Conservation (phyloP, 2,888 invertebrate genomes). For the Eupithecia dodoneata region DNA sequence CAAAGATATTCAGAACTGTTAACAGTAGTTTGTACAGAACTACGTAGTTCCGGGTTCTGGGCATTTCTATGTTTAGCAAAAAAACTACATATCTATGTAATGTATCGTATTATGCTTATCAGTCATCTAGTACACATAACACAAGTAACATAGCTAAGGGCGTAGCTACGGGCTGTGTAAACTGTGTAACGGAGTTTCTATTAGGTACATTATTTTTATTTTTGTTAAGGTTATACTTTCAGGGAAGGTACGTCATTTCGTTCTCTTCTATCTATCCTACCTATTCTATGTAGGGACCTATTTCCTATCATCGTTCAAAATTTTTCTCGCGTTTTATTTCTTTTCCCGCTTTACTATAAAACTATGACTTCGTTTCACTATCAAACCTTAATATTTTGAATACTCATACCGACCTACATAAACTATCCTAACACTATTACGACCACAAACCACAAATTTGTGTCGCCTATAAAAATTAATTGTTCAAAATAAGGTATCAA, state of each 20-base stretch:
- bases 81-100: no score
- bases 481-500: constrained; percentile 40
- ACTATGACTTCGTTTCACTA: not conserved
- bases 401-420: not conserved
- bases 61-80: no score
- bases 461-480: constrained; percentile 51
- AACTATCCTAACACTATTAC: constrained; percentile 10
- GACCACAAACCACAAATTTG: constrained; percentile 46
- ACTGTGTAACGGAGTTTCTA: not conserved
- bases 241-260: not conserved
- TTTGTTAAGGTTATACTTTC: not conserved
- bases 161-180: no score
- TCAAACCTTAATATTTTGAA: not conserved
- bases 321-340: not conserved
- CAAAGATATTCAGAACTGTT: not conserved
- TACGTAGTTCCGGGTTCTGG: no score
- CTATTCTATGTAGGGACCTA: not conserved
- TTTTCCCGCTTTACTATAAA: not conserved
- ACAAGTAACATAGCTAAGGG: no score
- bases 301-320: not conserved
- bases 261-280: not conserved
- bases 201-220: not conserved
- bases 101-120: no score
- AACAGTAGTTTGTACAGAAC: not conserved
- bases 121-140: no score